These are phyloP conservation scores for Momotus momota DNA, from an alignment of 2,797 vertebrate species.

Conservation along the genomic window DNA sequence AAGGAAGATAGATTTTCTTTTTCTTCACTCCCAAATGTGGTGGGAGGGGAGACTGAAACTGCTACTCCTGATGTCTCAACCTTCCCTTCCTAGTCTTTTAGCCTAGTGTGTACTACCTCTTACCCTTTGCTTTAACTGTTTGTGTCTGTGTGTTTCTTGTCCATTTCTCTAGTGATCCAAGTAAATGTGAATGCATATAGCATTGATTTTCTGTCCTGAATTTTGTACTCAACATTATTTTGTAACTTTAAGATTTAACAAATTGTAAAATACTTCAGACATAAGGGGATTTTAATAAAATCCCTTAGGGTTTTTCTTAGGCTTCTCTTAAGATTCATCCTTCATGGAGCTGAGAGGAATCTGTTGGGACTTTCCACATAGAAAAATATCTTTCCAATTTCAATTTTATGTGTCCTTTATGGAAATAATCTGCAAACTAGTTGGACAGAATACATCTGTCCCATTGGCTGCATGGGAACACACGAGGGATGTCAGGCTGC, in stretches of 20 bases:
- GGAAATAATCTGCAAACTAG: background rate
- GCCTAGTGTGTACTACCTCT: background rate
- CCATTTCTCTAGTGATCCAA: background rate
- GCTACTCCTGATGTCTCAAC: background rate
- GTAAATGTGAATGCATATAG: accelerated
- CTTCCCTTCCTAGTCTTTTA: background rate
- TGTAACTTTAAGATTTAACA: background rate
- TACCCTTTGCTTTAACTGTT: background rate
- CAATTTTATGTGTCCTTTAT: background rate
- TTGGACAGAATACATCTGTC: background rate
- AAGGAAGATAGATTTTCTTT: background rate
- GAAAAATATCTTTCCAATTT: background rate
- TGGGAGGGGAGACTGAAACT: background rate
- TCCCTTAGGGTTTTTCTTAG: background rate
- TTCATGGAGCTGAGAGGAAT: background rate
- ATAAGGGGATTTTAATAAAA: background rate
- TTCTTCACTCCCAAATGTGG: background rate
- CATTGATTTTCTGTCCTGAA: background rate
- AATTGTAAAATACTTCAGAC: background rate
- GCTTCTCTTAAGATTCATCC: background rate
- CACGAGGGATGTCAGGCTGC: background rate
- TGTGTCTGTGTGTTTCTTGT: background rate
- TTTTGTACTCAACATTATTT: background rate
- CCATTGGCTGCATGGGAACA: background rate
- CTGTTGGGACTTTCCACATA: background rate